Conservation (phyloP, 2,888 invertebrate genomes). For the Hyppa rectilinea region DNA sequence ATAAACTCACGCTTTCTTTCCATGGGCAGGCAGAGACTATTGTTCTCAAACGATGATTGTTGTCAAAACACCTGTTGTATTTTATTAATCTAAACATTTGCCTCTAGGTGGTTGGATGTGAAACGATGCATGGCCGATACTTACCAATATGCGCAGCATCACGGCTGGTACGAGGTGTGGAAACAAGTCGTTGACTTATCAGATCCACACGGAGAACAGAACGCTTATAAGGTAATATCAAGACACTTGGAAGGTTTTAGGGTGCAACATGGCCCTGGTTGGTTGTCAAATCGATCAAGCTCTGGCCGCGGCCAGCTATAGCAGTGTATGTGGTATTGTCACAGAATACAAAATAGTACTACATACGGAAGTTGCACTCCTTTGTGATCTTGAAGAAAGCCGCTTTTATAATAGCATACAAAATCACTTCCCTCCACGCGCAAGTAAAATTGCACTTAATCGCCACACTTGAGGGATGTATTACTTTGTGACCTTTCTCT, state of each 20-base stretch:
- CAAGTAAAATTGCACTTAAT: no score
- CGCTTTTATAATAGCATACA: no score
- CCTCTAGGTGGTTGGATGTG: slow-evolving; percentile 94
- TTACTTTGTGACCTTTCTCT: no score
- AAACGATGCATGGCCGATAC: slow-evolving; percentile 93
- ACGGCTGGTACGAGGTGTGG: slow-evolving; percentile 97
- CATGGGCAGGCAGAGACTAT: no score
- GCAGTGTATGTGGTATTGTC: not conserved
- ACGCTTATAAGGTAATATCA: slow-evolving; percentile 94
- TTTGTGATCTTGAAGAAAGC: no score
- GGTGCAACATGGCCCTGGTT: not conserved
- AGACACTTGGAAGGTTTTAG: not conserved
- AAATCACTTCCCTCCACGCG: no score
- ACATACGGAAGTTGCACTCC: no score
- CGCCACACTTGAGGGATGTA: no score
- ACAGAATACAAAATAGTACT: no score
- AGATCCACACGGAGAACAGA: slow-evolving; percentile 97
- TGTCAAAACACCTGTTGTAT: not conserved
- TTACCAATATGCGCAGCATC: slow-evolving; percentile 94
- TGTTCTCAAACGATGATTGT: not conserved
- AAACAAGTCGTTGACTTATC: slow-evolving; percentile 95
- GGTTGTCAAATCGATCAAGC: no score
- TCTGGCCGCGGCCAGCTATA: not conserved
- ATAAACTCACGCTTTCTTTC: no score
- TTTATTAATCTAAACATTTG: slow-evolving; percentile 8